Base-by-base conservation (phyloP, 1,140 invertebrate species). In the Lucilia sericata region DNA sequence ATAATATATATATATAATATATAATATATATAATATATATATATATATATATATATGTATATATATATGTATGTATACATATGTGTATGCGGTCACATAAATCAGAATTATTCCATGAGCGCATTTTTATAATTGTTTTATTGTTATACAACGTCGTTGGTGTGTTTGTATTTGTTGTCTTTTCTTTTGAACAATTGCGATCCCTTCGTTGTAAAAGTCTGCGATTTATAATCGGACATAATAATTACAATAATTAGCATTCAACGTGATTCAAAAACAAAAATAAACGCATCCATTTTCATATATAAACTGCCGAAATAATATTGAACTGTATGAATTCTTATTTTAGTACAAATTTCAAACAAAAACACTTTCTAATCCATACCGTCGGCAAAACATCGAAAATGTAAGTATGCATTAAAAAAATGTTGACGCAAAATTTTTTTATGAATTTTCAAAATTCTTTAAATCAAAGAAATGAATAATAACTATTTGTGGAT, bases 211-310 rank as follows among this genome's bases (percentile, higher is more conserved):
- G n/a, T 70, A 12, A 70, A 70, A 21, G 65, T 70, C 65, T 70
- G 65, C 65, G 65, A 70, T 70, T 70, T 70, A 70, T 70, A 21
- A 70, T 70, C 65, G 65, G 65, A 10, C 65, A 70, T 70, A 70
- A 19, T 70, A 70, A n/a, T n/a, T 70, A 0, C 9, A 19, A 70
- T 21, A 70, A 70, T 42, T 42, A 25, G 1, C n/a, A 30, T 13
- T 42, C 17, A 19, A 34, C 74, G 74, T 34, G 25, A 42, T 30
- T 42, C 5, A 10, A 42, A 42, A 42, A 7, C 42, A 42, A 42
- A 7, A 42, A 8, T 76, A 19, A 76, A 30, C 21, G 25, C 74
- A 60, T 14, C 55, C 17, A 60, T 14, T 60, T 60, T 4, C 25
- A 30, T 30, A 30, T n/a, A 2, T 7, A 42, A 3, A 17, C 14